Evolutionary conservation across 1,140 invertebrate genomes (phyloP).

Genomic region (Sycobia sp.): DNA sequence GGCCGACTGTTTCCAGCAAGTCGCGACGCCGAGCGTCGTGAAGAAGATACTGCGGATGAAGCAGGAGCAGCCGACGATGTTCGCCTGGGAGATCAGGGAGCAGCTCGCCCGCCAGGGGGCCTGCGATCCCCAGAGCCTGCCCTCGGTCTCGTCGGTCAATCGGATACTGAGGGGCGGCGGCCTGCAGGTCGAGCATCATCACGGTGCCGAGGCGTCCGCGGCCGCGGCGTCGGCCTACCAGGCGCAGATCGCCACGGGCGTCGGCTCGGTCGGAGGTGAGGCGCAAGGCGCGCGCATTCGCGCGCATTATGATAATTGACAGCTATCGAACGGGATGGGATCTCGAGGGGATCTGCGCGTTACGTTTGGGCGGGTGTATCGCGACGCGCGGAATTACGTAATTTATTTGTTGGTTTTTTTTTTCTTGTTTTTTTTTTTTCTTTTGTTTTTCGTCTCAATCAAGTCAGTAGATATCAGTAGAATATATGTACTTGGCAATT

Average conservation of each 20-base stretch:
- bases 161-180: slow-evolving; percentile 88
- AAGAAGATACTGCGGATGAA: slow-evolving; percentile 90
- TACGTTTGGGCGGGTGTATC: too few species aligned
- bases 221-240: slow-evolving; percentile 42
- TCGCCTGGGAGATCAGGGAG: slow-evolving; percentile 92
- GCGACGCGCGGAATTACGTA: too few species aligned
- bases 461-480: too few species aligned
- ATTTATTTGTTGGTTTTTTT: too few species aligned
- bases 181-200: slow-evolving; percentile 52
- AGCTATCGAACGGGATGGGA: too few species aligned
- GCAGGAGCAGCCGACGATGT: slow-evolving; percentile 90
- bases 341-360: too few species aligned
- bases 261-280: slow-evolving; percentile 45
- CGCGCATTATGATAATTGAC: too few species aligned
- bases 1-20: slow-evolving; percentile 73
- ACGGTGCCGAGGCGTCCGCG: slow-evolving; percentile 44
- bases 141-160: slow-evolving; percentile 94
- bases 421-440: too few species aligned
- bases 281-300: too few species aligned
- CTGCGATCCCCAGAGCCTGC: slow-evolving; percentile 84
- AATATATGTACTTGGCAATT: too few species aligned
- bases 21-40: slow-evolving; percentile 89
- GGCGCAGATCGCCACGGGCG: slow-evolving; percentile 42
- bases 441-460: too few species aligned
- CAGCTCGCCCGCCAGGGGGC: slow-evolving; percentile 81